Base-by-base conservation (phyloP, 1,140 invertebrate genomes). In the Notospermus geniculatus region DNA sequence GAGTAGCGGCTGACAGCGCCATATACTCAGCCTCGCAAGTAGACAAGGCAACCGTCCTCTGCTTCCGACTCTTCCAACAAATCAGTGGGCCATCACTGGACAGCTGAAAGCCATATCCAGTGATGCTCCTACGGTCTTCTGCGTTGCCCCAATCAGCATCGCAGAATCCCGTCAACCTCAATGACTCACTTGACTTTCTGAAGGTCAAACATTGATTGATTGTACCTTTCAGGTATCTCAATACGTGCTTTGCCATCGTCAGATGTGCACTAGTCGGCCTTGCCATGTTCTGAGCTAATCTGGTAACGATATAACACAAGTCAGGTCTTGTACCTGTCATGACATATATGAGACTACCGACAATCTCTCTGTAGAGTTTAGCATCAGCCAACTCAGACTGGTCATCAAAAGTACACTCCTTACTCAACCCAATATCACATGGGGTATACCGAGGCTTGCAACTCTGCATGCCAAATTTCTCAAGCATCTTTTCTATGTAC, bases 21-120 rank as follows among this genome's bases (percentile, higher is more conserved):
- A 54, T 67, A 62, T 83, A 84, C 58, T 79, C 76, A 17, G 73
- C 82, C 56, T 79, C 84, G 15, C 80, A 82, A 4, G 75, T 78
- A 22, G 76, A 82, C 54, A 82, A 69, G 27, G 82, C 82, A 25
- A 81, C 78, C 5, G n/a, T n/a, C n/a, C n/a, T n/a, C n/a, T n/a
- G n/a, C n/a, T n/a, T n/a, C n/a, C n/a, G n/a, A n/a, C n/a, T n/a
- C n/a, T n/a, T n/a, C n/a, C n/a, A n/a, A n/a, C n/a, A n/a, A n/a
- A n/a, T n/a, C n/a, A n/a, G n/a, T n/a, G n/a, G n/a, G n/a, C n/a
- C n/a, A 23, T 61, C 25, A 43, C 50, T n/a, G 17, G 28, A 29
- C 9, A 62, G 54, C 7, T 23, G 9, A 56, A 60, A 53, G 30
- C 54, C 30, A 54, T 53, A 39, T 15, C 60, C 64, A 52, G 64